A percentile compares a stretch with the other conserved stretches of the same genome.
phyloP scores from a whole-genome alignment of 2,113 vertebrate species.

The Saguinus imperator region DNA sequence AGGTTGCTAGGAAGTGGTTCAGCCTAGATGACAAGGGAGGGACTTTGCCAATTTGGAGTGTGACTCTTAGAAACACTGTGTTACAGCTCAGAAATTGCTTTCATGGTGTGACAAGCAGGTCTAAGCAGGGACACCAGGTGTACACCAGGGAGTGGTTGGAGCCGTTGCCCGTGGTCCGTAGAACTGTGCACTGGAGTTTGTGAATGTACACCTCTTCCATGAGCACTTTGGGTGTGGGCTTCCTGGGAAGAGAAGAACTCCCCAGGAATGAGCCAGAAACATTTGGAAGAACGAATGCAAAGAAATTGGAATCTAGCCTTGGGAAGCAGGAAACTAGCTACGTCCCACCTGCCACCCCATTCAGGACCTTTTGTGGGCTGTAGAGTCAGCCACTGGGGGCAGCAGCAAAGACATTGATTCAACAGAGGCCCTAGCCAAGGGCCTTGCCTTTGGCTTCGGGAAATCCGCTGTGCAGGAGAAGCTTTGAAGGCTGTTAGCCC shows the following conservation, averaged over 20 bases:
- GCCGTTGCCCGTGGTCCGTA: not conserved
- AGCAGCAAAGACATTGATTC: not conserved
- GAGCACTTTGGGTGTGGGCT: too few relatives aligned
- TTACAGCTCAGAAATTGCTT: not conserved
- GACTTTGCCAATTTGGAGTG: not conserved
- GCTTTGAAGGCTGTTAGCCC: not conserved
- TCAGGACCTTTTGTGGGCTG: not conserved
- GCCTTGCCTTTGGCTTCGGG: not conserved
- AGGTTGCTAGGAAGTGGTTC: not conserved
- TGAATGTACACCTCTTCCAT: not conserved
- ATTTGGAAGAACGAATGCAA: not conserved
- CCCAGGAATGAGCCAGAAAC: not conserved
- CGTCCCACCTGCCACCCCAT: not conserved
- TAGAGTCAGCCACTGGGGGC: not conserved
- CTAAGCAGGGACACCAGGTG: accelerated
- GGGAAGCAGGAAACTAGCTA: not conserved
- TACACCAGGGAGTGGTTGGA: not conserved
- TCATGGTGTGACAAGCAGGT: not conserved
- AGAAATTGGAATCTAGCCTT: not conserved
- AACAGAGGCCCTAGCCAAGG: not conserved
- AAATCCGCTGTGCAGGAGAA: not conserved
- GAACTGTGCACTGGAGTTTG: not conserved
- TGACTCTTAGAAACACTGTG: not conserved
- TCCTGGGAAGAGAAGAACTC: not conserved
- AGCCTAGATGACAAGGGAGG: not conserved